Evolutionary conservation across 2,113 vertebrate genomes (phyloP), one percentile per base, ranked within the genome.

Genomic region (Pao palembangensis): DNA sequence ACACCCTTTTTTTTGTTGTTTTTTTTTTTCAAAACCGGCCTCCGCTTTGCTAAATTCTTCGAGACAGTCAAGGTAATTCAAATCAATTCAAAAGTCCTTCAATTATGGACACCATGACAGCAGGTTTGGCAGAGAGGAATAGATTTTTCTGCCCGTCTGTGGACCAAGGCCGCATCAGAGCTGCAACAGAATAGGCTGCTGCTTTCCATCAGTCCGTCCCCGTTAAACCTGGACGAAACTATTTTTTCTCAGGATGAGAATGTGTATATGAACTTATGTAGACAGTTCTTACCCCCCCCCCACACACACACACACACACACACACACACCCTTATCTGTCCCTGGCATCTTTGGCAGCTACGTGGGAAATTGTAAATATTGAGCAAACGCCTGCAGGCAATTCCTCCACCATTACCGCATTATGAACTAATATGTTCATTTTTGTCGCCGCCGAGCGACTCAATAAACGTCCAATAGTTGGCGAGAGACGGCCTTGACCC

Each of bases 61-160:
- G 20, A 83, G 80, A 81, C 75, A 72, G 73, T 68, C 59, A 55
- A 83, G 86, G 82, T 81, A 82, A 88, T 89, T 89, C 70, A 65
- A 79, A 90, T 87, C 78, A 79, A 91, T 89, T 84, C 69, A 13
- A 81, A 47, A 88, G 84, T 83, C 85, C 81, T 86, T 87, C 87
- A 85, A 83, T 88, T 89, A 88, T 80, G 75, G 73, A 81, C 72
- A 53, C 61, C 72, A 61, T 53, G 78, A 79, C 81, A 83, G 76
- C 81, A 78, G 75, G 75, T 81, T 80, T 71, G 66, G 62, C 67
- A 72, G 76, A 75, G 42, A 71, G 59, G 84, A 85, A 90, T 87
- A 52, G 79, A 82, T 88, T 89, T 87, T 84, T 85, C 66, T 80
- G 71, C 73, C 71, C 71, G 58, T 82, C 72, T 79, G 55, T 14